These are phyloP conservation scores for Gerosis bhagava DNA, from an alignment of 2,888 invertebrate genomes.

Conservation along the genomic window DNA sequence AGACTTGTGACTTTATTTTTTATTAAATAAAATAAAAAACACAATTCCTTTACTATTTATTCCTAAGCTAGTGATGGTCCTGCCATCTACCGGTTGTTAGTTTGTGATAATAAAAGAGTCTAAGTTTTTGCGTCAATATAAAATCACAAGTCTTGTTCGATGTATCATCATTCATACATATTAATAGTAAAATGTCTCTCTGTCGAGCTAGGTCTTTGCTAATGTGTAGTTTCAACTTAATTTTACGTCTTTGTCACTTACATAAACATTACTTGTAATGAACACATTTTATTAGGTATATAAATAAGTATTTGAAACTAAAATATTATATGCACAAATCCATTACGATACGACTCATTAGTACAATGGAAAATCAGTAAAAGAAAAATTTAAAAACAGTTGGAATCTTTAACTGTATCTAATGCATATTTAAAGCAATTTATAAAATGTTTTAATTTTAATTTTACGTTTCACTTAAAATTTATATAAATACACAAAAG, in stretches of 20 bases:
- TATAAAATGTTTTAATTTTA: too few species aligned
- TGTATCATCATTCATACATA: slow-evolving; percentile 40
- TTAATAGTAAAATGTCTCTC: slow-evolving; percentile 40
- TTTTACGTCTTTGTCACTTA: slow-evolving; percentile 20
- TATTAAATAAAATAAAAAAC: slow-evolving; percentile 6
- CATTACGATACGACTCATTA: too few species aligned
- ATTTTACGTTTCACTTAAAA: too few species aligned
- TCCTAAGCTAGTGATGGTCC: slow-evolving; percentile 39
- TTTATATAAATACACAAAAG: too few species aligned
- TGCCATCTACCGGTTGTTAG: slow-evolving; percentile 37
- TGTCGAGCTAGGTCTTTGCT: slow-evolving; percentile 44
- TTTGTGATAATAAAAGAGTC: slow-evolving; percentile 14
- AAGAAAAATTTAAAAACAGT: too few species aligned
- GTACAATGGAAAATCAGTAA: too few species aligned
- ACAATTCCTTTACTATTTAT: slow-evolving; percentile 12
- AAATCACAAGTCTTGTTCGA: slow-evolving; percentile 47
- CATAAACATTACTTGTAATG: too few species aligned
- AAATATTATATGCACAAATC: too few species aligned
- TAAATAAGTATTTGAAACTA: slow-evolving; percentile 1
- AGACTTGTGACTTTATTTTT: slow-evolving; percentile 57
- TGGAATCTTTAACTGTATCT: too few species aligned
- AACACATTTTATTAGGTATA: too few species aligned
- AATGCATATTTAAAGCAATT: too few species aligned
- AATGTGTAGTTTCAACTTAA: slow-evolving; percentile 43
- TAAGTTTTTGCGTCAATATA: slow-evolving; percentile 29